A percentile compares a stretch with the other conserved stretches of the same genome.
Evolutionary conservation across 2,113 vertebrate species (phyloP).

Genomic region (sheep (Ovis aries)): DNA sequence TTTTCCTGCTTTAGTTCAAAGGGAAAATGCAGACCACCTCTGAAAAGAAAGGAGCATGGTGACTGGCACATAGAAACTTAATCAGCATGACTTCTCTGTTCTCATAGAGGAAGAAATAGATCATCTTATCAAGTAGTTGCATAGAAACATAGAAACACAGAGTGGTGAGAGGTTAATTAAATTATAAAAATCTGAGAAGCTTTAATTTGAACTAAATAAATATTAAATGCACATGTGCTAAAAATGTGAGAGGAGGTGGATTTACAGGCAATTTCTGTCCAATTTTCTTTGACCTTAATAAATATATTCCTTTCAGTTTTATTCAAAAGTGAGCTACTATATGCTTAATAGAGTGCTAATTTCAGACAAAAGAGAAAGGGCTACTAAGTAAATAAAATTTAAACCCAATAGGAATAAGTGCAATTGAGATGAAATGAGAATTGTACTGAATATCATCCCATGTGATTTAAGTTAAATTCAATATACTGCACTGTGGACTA

Average conservation of each 20-base stretch:
- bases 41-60: background rate
- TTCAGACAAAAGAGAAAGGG: conserved; percentile 5
- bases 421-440: conserved; percentile 18
- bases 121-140: background rate
- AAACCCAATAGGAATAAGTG: background rate
- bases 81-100: background rate
- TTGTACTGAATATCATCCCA: background rate
- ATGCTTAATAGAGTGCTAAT: background rate
- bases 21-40: background rate
- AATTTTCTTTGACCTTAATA: conserved; percentile 23
- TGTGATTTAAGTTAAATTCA: conserved; percentile 24
- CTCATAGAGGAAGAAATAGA: background rate
- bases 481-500: background rate
- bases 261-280: background rate
- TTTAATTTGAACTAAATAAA: background rate
- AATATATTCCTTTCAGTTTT: conserved; percentile 3
- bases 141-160: background rate
- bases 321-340: background rate
- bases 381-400: conserved; percentile 35
- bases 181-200: background rate
- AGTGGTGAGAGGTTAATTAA: background rate
- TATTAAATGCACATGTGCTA: background rate
- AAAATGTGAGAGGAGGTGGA: background rate
- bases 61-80: background rate
- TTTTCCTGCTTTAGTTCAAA: background rate